phyloP scores from a whole-genome alignment of 2,888 invertebrate species.

The Xestia xanthographa region DNA sequence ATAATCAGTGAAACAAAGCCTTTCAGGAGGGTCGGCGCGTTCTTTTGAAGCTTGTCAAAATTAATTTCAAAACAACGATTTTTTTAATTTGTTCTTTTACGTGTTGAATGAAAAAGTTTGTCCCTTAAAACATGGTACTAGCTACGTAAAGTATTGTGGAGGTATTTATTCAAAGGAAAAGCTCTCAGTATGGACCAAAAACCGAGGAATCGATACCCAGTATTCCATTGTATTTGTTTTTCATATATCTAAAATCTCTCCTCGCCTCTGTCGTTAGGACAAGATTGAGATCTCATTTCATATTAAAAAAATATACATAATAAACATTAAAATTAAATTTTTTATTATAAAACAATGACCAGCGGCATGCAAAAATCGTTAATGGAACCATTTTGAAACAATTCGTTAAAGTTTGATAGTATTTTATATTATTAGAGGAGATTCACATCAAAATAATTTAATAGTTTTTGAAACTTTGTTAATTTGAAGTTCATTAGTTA shows the following conservation, averaged over 20 bases:
- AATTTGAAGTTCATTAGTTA: neutral
- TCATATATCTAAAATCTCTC: neutral
- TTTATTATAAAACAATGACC: neutral
- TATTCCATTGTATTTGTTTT: neutral
- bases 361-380: neutral
- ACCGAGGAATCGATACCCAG: neutral
- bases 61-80: neutral
- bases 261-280: no score
- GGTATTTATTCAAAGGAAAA: neutral
- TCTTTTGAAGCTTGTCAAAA: slow-evolving; percentile 17
- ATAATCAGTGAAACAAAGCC: slow-evolving; percentile 12
- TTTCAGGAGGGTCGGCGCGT: slow-evolving; percentile 2
- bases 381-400: neutral
- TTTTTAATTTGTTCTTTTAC: slow-evolving; percentile 6
- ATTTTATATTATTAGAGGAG: neutral
- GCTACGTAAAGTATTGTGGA: neutral
- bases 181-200: neutral
- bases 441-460: neutral
- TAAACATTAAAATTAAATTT: neutral
- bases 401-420: neutral
- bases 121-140: neutral
- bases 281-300: no score
- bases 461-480: neutral
- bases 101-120: neutral
- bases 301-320: no score